Percentiles rank a stretch among this genome's conserved stretches.
Conservation (phyloP, 2,797 vertebrate genomes). For the Onychomys torridus region DNA sequence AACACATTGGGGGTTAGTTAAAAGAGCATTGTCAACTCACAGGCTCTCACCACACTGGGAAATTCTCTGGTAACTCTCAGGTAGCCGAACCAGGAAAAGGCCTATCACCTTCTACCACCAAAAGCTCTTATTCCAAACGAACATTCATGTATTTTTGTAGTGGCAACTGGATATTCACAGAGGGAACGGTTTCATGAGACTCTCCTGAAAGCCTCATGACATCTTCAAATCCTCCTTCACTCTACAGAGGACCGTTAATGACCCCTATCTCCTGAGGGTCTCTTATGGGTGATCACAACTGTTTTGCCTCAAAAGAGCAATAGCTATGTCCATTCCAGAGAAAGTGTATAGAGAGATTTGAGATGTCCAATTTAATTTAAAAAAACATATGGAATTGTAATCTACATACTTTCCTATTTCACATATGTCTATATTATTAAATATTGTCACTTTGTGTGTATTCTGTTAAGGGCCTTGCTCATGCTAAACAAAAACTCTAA, state of each 20-base stretch:
- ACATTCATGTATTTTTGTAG: not conserved
- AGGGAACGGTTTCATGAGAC: not conserved
- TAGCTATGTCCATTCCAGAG: not conserved
- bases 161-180: not conserved
- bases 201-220: not conserved
- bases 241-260: too few relatives aligned
- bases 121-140: not conserved
- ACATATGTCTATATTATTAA: not conserved
- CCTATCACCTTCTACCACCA: fast-evolving
- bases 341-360: not conserved
- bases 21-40: not conserved
- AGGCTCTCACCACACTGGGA: not conserved
- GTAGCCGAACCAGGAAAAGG: not conserved
- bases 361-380: not conserved
- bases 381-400: not conserved
- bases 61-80: not conserved
- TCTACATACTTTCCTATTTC: not conserved
- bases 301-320: not conserved
- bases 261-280: too few relatives aligned
- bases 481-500: not conserved
- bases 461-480: not conserved
- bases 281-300: not conserved
- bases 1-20: not conserved
- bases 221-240: not conserved
- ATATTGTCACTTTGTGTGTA: not conserved